Percentiles rank a stretch among this genome's conserved stretches.
phyloP scores from a whole-genome alignment of 2,113 vertebrate genomes.

The Poeciliopsis turrubarensis region DNA sequence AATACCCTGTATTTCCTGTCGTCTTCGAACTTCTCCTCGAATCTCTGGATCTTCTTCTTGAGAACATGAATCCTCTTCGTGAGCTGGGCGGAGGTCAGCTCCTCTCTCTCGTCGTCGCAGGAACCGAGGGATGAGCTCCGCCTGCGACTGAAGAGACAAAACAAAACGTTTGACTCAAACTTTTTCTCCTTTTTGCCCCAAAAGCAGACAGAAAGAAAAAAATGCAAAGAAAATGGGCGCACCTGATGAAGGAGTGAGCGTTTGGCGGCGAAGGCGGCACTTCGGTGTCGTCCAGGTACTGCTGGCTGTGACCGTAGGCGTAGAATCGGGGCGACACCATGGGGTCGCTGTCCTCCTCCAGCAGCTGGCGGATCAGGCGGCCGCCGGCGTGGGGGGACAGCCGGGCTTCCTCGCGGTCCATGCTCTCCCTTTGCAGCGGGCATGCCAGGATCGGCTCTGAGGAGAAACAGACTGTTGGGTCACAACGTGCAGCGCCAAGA shows the following conservation, averaged over 20 bases:
- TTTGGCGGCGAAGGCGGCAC: slow-evolving; percentile 98
- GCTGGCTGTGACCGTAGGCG: slow-evolving; percentile 89
- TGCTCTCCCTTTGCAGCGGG: slow-evolving; percentile 86
- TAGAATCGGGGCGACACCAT: slow-evolving; percentile 98
- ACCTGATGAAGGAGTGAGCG: slow-evolving; percentile 95
- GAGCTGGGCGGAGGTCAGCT: slow-evolving; percentile 90
- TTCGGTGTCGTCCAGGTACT: slow-evolving; percentile 95
- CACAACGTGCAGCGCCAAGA: too few relatives aligned
- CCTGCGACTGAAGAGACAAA: slow-evolving; percentile 80
- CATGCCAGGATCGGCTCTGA: slow-evolving; percentile 89
- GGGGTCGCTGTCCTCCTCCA: slow-evolving; percentile 92
- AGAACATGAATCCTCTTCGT: slow-evolving; percentile 92
- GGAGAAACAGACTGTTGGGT: slow-evolving; percentile 1
- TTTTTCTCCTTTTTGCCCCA: neutral
- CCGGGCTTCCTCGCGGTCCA: slow-evolving; percentile 87
- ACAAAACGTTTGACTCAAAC: accelerated
- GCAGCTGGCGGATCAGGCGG: slow-evolving; percentile 89
- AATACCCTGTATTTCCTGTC: slow-evolving; percentile 93
- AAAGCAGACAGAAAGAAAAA: neutral
- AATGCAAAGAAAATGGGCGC: slow-evolving; percentile 8
- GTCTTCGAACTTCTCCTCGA: slow-evolving; percentile 95
- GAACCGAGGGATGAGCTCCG: slow-evolving; percentile 93
- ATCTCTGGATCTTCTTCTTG: slow-evolving; percentile 95
- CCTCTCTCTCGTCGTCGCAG: slow-evolving; percentile 88
- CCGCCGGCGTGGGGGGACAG: slow-evolving; percentile 90